Percentiles rank a stretch among this genome's conserved stretches.
phyloP scores from a whole-genome alignment of 2,888 invertebrate genomes.

The Cordilura impudica region DNA sequence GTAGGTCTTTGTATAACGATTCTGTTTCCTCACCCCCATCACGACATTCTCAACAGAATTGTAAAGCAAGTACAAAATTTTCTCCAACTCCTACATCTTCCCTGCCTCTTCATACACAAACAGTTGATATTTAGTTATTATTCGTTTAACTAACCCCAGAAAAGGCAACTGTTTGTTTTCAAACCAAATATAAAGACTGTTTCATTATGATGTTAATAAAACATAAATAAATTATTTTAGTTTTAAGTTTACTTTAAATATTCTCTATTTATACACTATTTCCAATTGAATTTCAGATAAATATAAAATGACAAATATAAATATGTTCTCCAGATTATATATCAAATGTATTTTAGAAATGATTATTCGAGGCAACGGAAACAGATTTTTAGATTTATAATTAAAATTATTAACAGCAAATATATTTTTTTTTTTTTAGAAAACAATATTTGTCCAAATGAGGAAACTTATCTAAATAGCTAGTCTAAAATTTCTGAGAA shows the following conservation, averaged over 20 bases:
- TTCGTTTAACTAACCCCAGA: neutral
- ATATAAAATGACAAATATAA: too few relatives aligned
- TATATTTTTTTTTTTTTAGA: too few relatives aligned
- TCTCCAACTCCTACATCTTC: constrained; percentile 29
- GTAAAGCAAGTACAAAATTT: constrained; percentile 59
- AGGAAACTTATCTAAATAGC: too few relatives aligned
- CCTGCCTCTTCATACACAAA: constrained; percentile 50
- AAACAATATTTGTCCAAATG: too few relatives aligned
- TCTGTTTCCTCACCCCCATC: constrained; percentile 10
- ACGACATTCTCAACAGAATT: constrained; percentile 13
- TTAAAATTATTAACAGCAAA: too few relatives aligned
- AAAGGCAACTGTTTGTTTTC: constrained; percentile 18
- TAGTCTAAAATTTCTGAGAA: too few relatives aligned
- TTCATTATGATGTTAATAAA: constrained; percentile 47
- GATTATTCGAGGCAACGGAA: too few relatives aligned
- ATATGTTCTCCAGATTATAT: too few relatives aligned
- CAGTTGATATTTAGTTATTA: constrained; percentile 58
- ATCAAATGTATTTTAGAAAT: too few relatives aligned
- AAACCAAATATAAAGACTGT: constrained; percentile 61
- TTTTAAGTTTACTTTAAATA: constrained; percentile 20
- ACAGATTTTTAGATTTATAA: too few relatives aligned
- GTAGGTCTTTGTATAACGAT: constrained; percentile 1
- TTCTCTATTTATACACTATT: neutral
- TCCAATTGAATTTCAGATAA: too few relatives aligned
- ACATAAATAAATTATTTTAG: constrained; percentile 38